phyloP scores from a whole-genome alignment of 2,113 vertebrate genomes.

The Ifrita kowaldi region DNA sequence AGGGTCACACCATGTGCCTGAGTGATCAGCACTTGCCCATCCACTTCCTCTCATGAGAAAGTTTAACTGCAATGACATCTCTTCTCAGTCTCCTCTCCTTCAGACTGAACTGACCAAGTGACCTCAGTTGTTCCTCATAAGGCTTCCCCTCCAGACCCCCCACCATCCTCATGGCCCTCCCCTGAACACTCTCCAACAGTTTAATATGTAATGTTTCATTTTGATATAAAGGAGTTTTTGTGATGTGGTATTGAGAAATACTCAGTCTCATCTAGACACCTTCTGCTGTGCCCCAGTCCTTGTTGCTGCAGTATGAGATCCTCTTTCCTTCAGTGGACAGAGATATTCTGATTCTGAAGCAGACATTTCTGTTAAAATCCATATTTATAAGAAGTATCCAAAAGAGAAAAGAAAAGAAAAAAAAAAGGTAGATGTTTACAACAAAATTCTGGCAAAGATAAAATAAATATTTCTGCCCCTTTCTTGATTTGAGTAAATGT shows the following conservation, averaged over 20 bases:
- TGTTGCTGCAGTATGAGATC: neutral
- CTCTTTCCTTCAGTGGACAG: neutral
- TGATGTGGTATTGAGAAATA: neutral
- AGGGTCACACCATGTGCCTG: neutral
- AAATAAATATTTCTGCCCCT: constrained; percentile 54
- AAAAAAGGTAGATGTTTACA: neutral
- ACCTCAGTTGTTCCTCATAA: rapidly evolving
- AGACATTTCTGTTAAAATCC: neutral
- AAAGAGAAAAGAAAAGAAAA: neutral
- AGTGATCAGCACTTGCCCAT: neutral
- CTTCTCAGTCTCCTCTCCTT: neutral
- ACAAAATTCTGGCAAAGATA: constrained; percentile 24
- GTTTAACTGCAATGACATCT: neutral
- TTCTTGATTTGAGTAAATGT: constrained; percentile 59
- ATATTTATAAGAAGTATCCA: neutral
- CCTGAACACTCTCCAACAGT: neutral
- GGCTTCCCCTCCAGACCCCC: neutral
- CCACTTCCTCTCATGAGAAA: neutral
- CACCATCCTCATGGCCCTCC: neutral
- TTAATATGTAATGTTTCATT: neutral
- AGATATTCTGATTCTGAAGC: neutral
- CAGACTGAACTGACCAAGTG: neutral
- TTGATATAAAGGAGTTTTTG: neutral
- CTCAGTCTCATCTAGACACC: neutral
- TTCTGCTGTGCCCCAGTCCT: neutral